Base-by-base conservation (phyloP, 2,888 invertebrate genomes). In the Drosophila antonietae region DNA sequence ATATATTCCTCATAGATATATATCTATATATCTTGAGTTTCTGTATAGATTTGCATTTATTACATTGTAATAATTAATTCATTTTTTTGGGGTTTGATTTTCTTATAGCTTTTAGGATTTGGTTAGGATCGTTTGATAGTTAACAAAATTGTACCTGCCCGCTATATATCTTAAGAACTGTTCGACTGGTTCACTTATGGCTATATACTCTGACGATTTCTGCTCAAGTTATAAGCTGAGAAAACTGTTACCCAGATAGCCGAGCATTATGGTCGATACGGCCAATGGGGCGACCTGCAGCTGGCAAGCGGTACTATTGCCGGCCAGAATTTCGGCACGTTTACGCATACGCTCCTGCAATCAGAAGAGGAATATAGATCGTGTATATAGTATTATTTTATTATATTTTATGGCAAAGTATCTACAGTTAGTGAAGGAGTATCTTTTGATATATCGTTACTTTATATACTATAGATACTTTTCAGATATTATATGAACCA, bases 291-390 rank as follows among this genome's bases (percentile, higher is more conserved):
- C 94, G 7, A 85, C 71, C 49, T 69, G 68, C 12, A 84, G 69
- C 41, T 81, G 67, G 28, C 89, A 72, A 37, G 91, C 92, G 41
- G 92, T 92, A 52, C 94, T 94, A 91, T 95, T 95, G 12, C 95
- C 95, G 1, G 95, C 93, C 28, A 95, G 92, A 81, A 95, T 95
- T 80, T 95, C 94, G 15, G 94, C 95, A 2, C 95, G 93, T 59
- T 95, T 94, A 20, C 95, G 93, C 91, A 95, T 93, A 46, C 95
- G 92, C 88, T 95, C 94, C 79, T 93, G 62, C 0, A 74, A 74
- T 37, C 8, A 60, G 12, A 46, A 44, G 8, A 43, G n/a, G n/a
- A 31, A 31, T n/a, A n/a, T 28, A 12, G 0, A 6, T 3, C 7
- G 3, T 49, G 1, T 28, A 6, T 28, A 28, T 28, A 28, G 23